Base-by-base conservation (phyloP, 2,797 vertebrate genomes). In the Eremophila alpestris region DNA sequence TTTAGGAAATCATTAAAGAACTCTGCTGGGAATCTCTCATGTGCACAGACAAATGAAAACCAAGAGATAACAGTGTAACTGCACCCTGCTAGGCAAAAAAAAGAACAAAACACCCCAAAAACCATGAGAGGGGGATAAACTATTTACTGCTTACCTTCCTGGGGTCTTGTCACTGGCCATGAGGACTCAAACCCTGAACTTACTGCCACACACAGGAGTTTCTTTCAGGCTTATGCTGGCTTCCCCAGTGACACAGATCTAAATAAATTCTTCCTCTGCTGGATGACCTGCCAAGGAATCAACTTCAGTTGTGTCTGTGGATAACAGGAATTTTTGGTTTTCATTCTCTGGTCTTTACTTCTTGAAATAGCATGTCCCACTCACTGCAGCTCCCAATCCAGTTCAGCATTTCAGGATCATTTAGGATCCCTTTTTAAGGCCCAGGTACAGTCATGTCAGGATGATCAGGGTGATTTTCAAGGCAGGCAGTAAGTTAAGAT, bases 1-100 rank as follows among this genome's bases (percentile, higher is more conserved):
- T 64, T 89, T 70, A 74, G 24, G n/a, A 85, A 94, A 94, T 93
- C 82, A 83, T 92, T 94, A 87, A 77, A 85, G 60, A 52, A 45
- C 22, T 73, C 75, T 52, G 43, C 29, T 70, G 58, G 63, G 60
- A 90, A 67, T 49, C 32, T 87, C 34, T 87, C 70, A 32, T 13
- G 32, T 27, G 32, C 71, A 49, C 24, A 71, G 41, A 38, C 13
- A 75, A 79, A 64, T 26, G n/a, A 73, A 90, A 90, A 38, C 9
- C 43, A 89, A 62, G 58, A 49, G 34, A 12, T 6, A 84, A 79
- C 40, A 67, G 49, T 64, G 60, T 48, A 68, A 78, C n/a, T 73
- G 7, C 12, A 26, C 38, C 54, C 29, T 1, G 1, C 45, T 59
- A 80, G 26, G n/a, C 2, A 6, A 91, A 62, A 51, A 27, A 26